Percentiles rank a stretch among this genome's conserved stretches.
Conservation (phyloP, 2,113 vertebrate genomes). For the Mus pahari region DNA sequence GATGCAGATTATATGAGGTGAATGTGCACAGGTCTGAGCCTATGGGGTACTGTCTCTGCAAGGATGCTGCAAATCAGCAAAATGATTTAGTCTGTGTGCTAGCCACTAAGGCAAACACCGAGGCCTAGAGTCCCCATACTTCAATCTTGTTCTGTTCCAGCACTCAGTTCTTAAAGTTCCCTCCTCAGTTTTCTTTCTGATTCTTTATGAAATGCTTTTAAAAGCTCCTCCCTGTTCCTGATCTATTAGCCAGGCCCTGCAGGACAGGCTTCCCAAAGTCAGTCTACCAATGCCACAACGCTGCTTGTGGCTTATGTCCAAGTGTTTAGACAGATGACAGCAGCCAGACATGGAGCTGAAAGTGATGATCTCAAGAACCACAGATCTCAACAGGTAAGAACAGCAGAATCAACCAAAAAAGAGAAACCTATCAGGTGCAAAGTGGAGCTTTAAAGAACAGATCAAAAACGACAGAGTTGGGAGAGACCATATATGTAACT, state of each 20-base stretch:
- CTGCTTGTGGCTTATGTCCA: background rate
- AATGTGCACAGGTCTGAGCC: background rate
- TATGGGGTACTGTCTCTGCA: background rate
- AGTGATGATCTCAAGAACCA: background rate
- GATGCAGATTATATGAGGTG: background rate
- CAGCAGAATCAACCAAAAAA: background rate
- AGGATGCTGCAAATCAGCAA: background rate
- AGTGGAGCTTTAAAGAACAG: conserved; percentile 25
- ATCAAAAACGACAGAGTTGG: background rate
- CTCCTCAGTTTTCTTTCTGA: background rate
- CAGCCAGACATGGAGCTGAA: background rate
- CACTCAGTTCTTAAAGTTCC: background rate
- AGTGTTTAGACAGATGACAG: no score
- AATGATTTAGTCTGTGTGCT: background rate
- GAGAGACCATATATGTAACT: background rate
- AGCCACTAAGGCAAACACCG: background rate
- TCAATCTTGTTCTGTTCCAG: background rate
- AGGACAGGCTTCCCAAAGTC: background rate
- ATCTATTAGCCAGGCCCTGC: background rate
- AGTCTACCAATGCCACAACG: accelerated
- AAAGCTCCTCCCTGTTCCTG: background rate
- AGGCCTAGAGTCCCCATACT: background rate
- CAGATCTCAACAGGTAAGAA: background rate
- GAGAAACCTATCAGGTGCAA: background rate
- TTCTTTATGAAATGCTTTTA: background rate